Evolutionary conservation across 2,888 invertebrate genomes (phyloP).

Genomic region (Cantharis nigra): DNA sequence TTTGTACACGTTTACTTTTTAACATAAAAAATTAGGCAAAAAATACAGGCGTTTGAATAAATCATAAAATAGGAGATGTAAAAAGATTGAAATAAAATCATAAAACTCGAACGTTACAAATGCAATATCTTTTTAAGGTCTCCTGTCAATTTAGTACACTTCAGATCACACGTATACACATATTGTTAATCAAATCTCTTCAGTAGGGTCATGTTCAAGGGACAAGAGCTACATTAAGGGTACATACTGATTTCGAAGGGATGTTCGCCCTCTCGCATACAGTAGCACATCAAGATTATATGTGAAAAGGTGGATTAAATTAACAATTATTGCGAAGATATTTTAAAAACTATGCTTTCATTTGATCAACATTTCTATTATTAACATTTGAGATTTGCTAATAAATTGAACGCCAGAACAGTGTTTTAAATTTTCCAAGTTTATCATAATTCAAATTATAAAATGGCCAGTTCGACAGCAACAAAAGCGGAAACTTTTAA

Average conservation of each 20-base stretch:
- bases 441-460: too few species aligned
- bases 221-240: constrained; percentile 38
- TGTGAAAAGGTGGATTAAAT: background rate
- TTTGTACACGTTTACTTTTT: background rate
- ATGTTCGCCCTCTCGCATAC: constrained; percentile 20
- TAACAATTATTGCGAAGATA: background rate
- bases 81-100: constrained; percentile 4
- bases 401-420: too few species aligned
- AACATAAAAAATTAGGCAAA: background rate
- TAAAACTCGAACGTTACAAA: constrained; percentile 16
- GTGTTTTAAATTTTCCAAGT: too few species aligned
- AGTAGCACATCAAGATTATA: constrained; percentile 7
- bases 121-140: constrained; percentile 20
- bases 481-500: too few species aligned
- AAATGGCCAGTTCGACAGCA: too few species aligned
- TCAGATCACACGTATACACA: constrained; percentile 42
- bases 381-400: background rate
- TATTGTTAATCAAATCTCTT: constrained; percentile 53
- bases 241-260: constrained; percentile 25
- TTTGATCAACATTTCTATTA: background rate
- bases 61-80: background rate
- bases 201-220: constrained; percentile 46
- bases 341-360: background rate
- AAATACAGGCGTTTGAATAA: background rate
- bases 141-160: constrained; percentile 31